Conservation (phyloP, 1,140 invertebrate species). For the Philotrypesis tridentata region DNA sequence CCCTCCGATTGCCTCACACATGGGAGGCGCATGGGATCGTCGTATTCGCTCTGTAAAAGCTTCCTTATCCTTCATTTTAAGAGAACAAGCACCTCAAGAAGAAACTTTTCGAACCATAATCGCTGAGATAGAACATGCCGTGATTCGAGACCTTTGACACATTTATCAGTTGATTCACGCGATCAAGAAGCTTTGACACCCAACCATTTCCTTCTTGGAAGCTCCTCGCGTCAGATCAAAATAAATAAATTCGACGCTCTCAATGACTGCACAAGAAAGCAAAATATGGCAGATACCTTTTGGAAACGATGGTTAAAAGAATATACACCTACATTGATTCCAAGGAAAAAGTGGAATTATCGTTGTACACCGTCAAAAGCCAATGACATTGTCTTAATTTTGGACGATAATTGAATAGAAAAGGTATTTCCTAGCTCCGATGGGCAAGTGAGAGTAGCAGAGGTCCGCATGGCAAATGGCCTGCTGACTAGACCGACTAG, state of each 20-base stretch:
- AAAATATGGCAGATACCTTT: background rate
- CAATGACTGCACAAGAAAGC: background rate
- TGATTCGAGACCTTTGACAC: background rate
- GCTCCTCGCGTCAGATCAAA: background rate
- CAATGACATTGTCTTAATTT: no score
- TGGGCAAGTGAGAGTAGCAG: no score
- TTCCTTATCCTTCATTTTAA: background rate
- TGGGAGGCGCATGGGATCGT: background rate
- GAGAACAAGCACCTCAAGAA: background rate
- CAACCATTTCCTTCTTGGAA: background rate
- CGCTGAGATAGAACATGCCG: no score
- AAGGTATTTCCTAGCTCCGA: no score
- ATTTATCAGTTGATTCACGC: background rate
- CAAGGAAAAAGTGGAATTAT: no score
- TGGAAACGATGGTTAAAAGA: background rate
- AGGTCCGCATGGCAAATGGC: no score
- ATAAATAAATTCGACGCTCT: background rate
- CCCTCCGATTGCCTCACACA: background rate
- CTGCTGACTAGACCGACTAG: no score
- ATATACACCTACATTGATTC: no score
- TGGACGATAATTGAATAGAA: no score
- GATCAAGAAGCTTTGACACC: background rate
- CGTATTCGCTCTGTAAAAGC: background rate
- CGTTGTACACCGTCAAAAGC: no score
- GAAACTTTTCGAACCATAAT: background rate